Evolutionary conservation across 2,113 vertebrate genomes (phyloP).

Genomic region (Corythoichthys intestinalis): DNA sequence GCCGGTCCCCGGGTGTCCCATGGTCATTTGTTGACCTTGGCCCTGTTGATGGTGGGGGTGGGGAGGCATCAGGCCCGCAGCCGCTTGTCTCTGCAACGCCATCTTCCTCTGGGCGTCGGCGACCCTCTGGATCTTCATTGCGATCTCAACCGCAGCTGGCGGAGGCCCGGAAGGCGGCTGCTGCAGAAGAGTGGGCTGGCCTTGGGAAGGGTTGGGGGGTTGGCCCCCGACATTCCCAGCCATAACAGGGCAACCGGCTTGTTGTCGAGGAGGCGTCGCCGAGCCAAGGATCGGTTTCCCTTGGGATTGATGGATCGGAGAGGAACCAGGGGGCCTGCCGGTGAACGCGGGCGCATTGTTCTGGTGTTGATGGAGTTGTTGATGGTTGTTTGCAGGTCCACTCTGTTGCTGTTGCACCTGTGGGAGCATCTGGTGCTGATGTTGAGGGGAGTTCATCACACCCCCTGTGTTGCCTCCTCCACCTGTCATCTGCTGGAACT

Average conservation of each 20-base stretch:
- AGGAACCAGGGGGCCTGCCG: conserved; percentile 80
- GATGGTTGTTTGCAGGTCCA: conserved; percentile 64
- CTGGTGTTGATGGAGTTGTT: conserved; percentile 69
- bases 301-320: conserved; percentile 85
- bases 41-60: conserved; percentile 81
- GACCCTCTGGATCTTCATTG: conserved; percentile 95
- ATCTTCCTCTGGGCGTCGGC: conserved; percentile 94
- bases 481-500: conserved; percentile 79
- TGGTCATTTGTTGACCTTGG: conserved; percentile 78
- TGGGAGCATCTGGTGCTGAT: conserved; percentile 65
- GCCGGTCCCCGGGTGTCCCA: conserved; percentile 74
- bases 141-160: conserved; percentile 94
- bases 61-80: conserved; percentile 72
- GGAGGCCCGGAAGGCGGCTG: conserved; percentile 80
- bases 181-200: conserved; percentile 54
- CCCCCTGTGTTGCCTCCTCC: conserved; percentile 67
- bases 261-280: conserved; percentile 81
- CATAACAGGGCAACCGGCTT: conserved; percentile 75
- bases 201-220: conserved; percentile 63
- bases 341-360: conserved; percentile 77
- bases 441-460: conserved; percentile 73
- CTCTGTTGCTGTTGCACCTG: conserved; percentile 57
- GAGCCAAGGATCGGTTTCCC: conserved; percentile 88
- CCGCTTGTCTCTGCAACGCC: conserved; percentile 84
- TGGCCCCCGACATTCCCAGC: conserved; percentile 74